These are phyloP conservation scores for Sebastes oblongus DNA, from an alignment of 2,797 vertebrate genomes.

Conservation along the genomic window DNA sequence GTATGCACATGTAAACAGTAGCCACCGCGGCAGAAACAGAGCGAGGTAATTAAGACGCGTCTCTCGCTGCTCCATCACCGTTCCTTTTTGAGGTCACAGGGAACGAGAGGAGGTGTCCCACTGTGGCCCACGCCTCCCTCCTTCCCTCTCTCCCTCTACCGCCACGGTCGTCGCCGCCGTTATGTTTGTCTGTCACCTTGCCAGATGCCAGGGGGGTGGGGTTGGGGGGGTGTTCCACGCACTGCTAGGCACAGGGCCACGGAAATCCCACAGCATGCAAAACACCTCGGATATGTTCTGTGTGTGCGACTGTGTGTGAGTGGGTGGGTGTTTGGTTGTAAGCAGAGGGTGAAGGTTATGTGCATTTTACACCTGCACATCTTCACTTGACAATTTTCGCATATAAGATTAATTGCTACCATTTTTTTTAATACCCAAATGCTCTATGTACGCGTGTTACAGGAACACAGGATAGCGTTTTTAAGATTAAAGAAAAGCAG, in stretches of 20 bases:
- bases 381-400: not conserved
- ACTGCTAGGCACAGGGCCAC: slow-evolving; percentile 41
- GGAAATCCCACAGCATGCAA: slow-evolving; percentile 52
- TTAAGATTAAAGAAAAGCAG: not conserved
- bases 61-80: slow-evolving; percentile 4
- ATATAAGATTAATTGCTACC: not conserved
- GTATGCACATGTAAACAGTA: slow-evolving; percentile 23
- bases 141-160: not conserved
- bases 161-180: not conserved
- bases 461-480: not conserved
- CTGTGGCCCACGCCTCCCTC: not conserved
- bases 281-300: slow-evolving; percentile 39
- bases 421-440: not conserved
- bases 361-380: not conserved
- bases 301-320: slow-evolving; percentile 26
- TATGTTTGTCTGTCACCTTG: slow-evolving; percentile 68
- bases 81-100: slow-evolving; percentile 41
- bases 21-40: slow-evolving; percentile 8
- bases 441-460: not conserved
- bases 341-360: slow-evolving; percentile 24
- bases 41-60: slow-evolving; percentile 43
- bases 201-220: slow-evolving; percentile 47
- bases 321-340: slow-evolving; percentile 37
- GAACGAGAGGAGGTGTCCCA: slow-evolving; percentile 34
- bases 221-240: slow-evolving; percentile 26